Evolutionary conservation across 53 echinoderm and acorn worm genomes (phyloP).

Genomic region (Patiria pectinifera): DNA sequence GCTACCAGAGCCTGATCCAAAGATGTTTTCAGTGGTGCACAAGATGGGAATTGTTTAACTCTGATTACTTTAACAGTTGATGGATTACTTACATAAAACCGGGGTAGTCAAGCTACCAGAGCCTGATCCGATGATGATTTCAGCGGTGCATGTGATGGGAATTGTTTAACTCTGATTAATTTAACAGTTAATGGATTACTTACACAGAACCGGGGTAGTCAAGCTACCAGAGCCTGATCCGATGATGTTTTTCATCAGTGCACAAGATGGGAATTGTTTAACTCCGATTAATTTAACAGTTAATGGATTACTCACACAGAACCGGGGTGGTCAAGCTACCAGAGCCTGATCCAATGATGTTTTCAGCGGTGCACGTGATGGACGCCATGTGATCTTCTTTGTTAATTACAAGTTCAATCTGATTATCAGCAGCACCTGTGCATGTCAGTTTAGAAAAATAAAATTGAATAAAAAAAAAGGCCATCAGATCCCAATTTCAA

Average conservation of each 20-base stretch:
- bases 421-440: conserved; percentile 65
- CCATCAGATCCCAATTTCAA: too few species aligned
- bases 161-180: neutral
- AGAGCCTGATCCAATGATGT: conserved; percentile 72
- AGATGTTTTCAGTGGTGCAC: conserved; percentile 76
- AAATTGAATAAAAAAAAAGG: neutral
- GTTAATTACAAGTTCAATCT: conserved; percentile 69
- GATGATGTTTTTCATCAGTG: conserved; percentile 75
- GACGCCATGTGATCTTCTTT: conserved; percentile 80
- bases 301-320: conserved; percentile 73
- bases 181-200: conserved; percentile 40
- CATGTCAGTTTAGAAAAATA: neutral
- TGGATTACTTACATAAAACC: conserved; percentile 82
- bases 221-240: conserved; percentile 72
- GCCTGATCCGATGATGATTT: conserved; percentile 75
- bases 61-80: neutral
- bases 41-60: conserved; percentile 33
- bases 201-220: conserved; percentile 79
- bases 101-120: conserved; percentile 68
- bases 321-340: conserved; percentile 75
- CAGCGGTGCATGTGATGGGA: conserved; percentile 66
- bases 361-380: conserved; percentile 75
- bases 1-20: conserved; percentile 73
- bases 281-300: neutral
- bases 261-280: conserved; percentile 56